Base-by-base conservation (phyloP, 2,797 vertebrate species). In the Aulostomus chinensis region DNA sequence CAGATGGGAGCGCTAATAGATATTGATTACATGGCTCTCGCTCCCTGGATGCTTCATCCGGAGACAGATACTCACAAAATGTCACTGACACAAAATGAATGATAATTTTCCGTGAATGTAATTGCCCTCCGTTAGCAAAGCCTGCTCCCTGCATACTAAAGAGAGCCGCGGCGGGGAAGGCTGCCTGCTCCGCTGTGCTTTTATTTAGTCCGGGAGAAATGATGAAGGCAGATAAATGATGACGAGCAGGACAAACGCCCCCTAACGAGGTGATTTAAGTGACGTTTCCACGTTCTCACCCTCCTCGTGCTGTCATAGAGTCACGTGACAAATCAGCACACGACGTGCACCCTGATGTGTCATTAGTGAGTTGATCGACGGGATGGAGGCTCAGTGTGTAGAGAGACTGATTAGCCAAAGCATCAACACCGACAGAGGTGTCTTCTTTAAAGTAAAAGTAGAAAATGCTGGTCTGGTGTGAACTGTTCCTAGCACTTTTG, bases 1-100 rank as follows among this genome's bases (percentile, higher is more conserved):
- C 68, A 79, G 80, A 86, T 84, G 85, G 84, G 69, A 78, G 25
- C 51, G 45, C 84, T 89, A 89, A 89, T 88, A 87, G 87, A 83
- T 86, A 89, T 89, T 86, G 87, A 89, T 89, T 83, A 80, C 76
- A 54, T 11, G 36, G 78, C 72, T 68, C 73, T 37, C 7, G 6
- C 38, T 81, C 83, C 79, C 83, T 51, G 58, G 80, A 68, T 62
- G 73, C 72, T 61, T 58, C 68, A 51, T 71, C 54, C 73, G 55
- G 75, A 84, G 76, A 80, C 65, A 75, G 80, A 85, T 73, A 72
- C 73, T 71, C 46, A 1, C 68, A 70, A 83, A 74, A 87, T 79
- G 85, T 76, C 82, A 78, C 60, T 40, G 78, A 75, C 54, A 58
- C 82, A 68, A 59, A 46, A 61, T 78, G 79, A 80, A 87, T 87